phyloP scores from a whole-genome alignment of 2,113 vertebrate genomes.

The Sialia sialis region DNA sequence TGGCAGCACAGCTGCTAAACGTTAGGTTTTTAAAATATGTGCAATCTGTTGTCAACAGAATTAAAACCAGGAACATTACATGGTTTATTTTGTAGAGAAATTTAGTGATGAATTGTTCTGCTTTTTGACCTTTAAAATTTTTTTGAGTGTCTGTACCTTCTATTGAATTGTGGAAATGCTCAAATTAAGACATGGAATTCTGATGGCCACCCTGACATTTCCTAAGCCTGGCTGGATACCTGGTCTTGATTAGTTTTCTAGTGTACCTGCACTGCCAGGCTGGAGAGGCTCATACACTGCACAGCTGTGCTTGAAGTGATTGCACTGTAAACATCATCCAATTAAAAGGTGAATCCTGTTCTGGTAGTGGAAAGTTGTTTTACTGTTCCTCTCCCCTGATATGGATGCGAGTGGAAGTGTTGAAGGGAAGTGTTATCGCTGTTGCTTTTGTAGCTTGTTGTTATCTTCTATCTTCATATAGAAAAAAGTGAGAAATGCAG shows the following conservation, averaged over 20 bases:
- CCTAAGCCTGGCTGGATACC: conserved; percentile 36
- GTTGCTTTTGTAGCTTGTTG: conserved; percentile 4
- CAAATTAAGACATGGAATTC: conserved; percentile 40
- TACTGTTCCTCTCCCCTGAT: conserved; percentile 32
- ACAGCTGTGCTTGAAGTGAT: conserved; percentile 3
- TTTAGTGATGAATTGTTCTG: conserved; percentile 35
- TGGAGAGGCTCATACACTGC: neutral
- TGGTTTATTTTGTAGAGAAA: conserved; percentile 50
- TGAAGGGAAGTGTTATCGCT: neutral
- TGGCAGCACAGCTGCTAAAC: conserved; percentile 55
- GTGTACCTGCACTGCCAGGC: neutral
- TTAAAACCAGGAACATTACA: conserved; percentile 29
- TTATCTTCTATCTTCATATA: conserved; percentile 42
- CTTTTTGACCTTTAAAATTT: conserved; percentile 50
- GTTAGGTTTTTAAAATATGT: conserved; percentile 45
- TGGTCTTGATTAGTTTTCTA: conserved; percentile 48
- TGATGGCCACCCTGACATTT: conserved; percentile 66
- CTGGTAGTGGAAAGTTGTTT: conserved; percentile 57
- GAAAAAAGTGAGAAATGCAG: conserved; percentile 19
- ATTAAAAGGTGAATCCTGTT: conserved; percentile 56
- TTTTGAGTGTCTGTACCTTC: neutral
- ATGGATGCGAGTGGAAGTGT: neutral
- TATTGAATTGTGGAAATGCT: neutral
- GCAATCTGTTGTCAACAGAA: conserved; percentile 59
- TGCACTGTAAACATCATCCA: conserved; percentile 32